Evolutionary conservation across 2,797 vertebrate species (phyloP), one percentile per base, ranked within the genome.

Genomic region (Scarus forsteni): DNA sequence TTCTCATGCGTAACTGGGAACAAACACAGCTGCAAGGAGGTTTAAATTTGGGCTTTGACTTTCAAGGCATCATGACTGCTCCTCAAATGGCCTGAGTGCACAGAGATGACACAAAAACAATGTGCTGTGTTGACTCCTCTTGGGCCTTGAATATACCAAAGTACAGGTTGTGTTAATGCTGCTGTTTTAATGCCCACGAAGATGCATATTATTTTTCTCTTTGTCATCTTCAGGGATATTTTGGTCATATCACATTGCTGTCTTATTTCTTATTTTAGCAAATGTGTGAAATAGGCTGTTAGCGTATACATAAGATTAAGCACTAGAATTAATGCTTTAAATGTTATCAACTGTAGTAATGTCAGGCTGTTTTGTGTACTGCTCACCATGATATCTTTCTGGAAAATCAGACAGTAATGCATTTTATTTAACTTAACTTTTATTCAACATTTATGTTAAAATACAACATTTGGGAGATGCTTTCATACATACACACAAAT

Each of bases 1-100:
- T 77, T n/a, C 60, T 72, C 50, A 53, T 45, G 36, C 60, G 44
- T 44, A 56, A 75, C 66, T 50, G 55, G 59, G 51, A 63, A 60
- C 27, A 55, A 63, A 70, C 35, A 39, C 18, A 35, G 53, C 52
- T 54, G 15, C 39, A 16, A 49, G 65, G 35, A 54, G 57, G 14
- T 53, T 67, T 63, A 27, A 46, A 48, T 55, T 51, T 67, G 61
- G 65, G 66, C 36, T 46, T 5, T 54, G 16, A 42, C 45, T 45
- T 71, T 12, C 45, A 54, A 62, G 34, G 44, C 50, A 10, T 45
- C 40, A 50, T 39, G 10, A 18, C 10, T 54, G 60, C 59, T 49
- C 8, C 52, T 70, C 14, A 48, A 58, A 60, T 16, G 1, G 38
- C 27, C 35, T 3, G 12, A 35, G 3, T 53, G 40, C 39, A 58